These are phyloP conservation scores for Punctoribates punctum DNA, from an alignment of 2,888 invertebrate species.

Conservation along the genomic window DNA sequence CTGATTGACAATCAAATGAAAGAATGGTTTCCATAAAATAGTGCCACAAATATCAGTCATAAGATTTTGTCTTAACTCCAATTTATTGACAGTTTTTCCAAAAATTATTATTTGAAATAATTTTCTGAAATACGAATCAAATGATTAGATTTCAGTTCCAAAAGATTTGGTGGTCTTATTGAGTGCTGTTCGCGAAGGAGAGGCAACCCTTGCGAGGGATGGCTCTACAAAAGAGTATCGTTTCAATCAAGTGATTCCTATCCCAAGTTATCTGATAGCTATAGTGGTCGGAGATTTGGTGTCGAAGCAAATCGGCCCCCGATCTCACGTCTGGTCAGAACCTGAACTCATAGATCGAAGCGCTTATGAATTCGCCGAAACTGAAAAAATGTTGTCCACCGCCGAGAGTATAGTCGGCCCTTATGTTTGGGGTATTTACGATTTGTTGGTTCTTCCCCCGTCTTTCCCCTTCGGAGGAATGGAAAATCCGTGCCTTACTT, in stretches of 20 bases:
- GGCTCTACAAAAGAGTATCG: constrained; percentile 57
- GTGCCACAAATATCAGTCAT: no score
- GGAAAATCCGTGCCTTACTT: constrained; percentile 95
- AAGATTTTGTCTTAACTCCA: no score
- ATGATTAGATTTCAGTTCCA: constrained; percentile 65
- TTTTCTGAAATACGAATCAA: neutral
- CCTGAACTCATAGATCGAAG: constrained; percentile 74
- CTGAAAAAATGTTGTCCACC: constrained; percentile 72
- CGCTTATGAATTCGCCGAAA: constrained; percentile 83
- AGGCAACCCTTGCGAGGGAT: constrained; percentile 52
- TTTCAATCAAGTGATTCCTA: constrained; percentile 67
- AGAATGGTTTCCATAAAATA: no score
- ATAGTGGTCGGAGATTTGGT: constrained; percentile 78
- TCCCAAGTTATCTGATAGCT: constrained; percentile 85
- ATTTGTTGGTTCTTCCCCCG: constrained; percentile 80
- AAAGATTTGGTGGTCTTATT: constrained; percentile 73
- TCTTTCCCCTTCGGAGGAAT: constrained; percentile 94
- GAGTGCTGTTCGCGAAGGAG: constrained; percentile 69
- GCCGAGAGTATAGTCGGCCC: constrained; percentile 81
- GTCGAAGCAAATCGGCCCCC: constrained; percentile 68
- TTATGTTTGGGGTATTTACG: constrained; percentile 84
- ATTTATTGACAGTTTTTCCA: no score
- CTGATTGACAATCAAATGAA: no score
- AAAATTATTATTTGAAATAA: no score
- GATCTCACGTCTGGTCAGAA: constrained; percentile 85